These are phyloP conservation scores for Lycia hirtaria DNA, from an alignment of 2,888 invertebrate genomes.

Conservation along the genomic window DNA sequence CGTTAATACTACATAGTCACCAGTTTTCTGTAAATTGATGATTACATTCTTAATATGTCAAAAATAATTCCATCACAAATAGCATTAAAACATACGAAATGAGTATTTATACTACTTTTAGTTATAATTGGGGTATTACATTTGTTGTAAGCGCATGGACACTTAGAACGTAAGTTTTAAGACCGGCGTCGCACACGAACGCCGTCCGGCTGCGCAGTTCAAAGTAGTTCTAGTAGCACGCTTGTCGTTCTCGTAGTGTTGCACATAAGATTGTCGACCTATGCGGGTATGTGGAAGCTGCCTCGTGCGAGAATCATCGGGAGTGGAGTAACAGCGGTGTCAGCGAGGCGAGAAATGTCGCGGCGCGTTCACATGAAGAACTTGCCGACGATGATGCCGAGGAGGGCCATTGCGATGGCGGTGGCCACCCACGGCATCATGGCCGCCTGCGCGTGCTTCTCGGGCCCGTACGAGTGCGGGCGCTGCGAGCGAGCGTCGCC, in stretches of 20 bases:
- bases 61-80: neutral
- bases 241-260: neutral
- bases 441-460: constrained; percentile 85
- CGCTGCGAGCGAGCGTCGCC: constrained; percentile 70
- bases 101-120: neutral
- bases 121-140: neutral
- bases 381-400: constrained; percentile 92
- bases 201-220: no score
- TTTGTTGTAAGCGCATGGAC: constrained; percentile 8
- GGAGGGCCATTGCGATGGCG: constrained; percentile 88
- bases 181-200: neutral
- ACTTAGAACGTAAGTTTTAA: neutral
- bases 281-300: constrained; percentile 51
- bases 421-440: constrained; percentile 88
- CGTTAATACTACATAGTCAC: neutral
- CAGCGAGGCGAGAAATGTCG: constrained; percentile 60
- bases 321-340: constrained; percentile 69
- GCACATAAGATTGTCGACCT: constrained; percentile 33
- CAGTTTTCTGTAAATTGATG: neutral
- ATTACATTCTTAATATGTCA: neutral
- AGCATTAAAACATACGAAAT: neutral
- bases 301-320: constrained; percentile 57
- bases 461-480: constrained; percentile 78
- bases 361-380: constrained; percentile 89
- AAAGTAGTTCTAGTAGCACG: neutral